These are phyloP conservation scores for Diorhabda carinulata DNA, from an alignment of 1,140 invertebrate genomes.

Conservation along the genomic window DNA sequence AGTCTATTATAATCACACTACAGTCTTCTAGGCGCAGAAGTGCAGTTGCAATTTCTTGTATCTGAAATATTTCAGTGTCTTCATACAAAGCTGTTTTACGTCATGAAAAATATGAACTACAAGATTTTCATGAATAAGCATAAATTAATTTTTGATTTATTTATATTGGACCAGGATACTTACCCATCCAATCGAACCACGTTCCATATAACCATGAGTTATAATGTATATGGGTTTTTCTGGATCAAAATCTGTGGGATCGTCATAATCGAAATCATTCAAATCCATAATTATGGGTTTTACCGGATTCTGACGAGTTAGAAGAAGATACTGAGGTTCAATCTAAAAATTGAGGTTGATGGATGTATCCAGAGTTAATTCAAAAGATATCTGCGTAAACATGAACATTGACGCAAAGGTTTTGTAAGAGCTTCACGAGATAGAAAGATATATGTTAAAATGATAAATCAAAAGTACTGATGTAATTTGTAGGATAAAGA, in stretches of 20 bases:
- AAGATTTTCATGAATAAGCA: too few relatives aligned
- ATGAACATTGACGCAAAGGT: too few relatives aligned
- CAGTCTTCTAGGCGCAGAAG: slow-evolving; percentile 63
- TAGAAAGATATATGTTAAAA: too few relatives aligned
- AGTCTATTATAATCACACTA: slow-evolving; percentile 78
- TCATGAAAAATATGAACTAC: too few relatives aligned
- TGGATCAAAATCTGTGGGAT: slow-evolving; percentile 53
- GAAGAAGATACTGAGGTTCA: slow-evolving; percentile 51
- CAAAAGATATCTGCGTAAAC: too few relatives aligned
- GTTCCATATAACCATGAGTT: slow-evolving; percentile 81
- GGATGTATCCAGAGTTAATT: too few relatives aligned
- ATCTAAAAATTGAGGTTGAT: slow-evolving; percentile 45
- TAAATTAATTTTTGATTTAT: background rate
- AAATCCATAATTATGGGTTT: slow-evolving; percentile 59
- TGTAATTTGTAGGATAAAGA: too few relatives aligned
- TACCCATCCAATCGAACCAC: slow-evolving; percentile 76
- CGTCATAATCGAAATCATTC: slow-evolving; percentile 59
- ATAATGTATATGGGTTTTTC: slow-evolving; percentile 68
- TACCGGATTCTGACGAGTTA: slow-evolving; percentile 52
- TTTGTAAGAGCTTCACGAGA: too few relatives aligned
- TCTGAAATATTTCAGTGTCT: slow-evolving; percentile 43
- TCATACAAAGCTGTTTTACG: too few relatives aligned
- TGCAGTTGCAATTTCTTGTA: slow-evolving; percentile 57
- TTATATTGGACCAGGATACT: slow-evolving; percentile 1
- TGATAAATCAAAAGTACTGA: too few relatives aligned